These are phyloP conservation scores for Scophthalmus maximus DNA, from an alignment of 2,113 vertebrate species.

Conservation along the genomic window DNA sequence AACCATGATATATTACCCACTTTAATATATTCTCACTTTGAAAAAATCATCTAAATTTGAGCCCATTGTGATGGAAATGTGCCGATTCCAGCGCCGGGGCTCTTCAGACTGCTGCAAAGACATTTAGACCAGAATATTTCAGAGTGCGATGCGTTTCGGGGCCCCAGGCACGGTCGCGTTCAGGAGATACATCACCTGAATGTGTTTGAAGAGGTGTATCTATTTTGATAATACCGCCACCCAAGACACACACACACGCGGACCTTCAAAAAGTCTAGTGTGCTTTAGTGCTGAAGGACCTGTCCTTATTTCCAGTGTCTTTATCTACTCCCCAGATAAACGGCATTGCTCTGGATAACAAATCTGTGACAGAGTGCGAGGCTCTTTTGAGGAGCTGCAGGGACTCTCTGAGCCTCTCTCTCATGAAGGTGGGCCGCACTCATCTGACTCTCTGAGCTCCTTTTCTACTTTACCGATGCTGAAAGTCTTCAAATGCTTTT, in stretches of 20 bases:
- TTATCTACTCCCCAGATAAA: slow-evolving; percentile 88
- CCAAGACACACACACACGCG: neutral
- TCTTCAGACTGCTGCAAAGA: slow-evolving; percentile 48
- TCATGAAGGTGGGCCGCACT: slow-evolving; percentile 91
- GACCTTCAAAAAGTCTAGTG: slow-evolving; percentile 22
- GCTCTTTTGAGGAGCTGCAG: slow-evolving; percentile 92
- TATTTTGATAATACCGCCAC: slow-evolving; percentile 8
- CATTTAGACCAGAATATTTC: slow-evolving; percentile 65
- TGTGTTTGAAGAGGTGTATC: slow-evolving; percentile 37
- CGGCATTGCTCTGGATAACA: slow-evolving; percentile 97
- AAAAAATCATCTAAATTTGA: slow-evolving; percentile 8
- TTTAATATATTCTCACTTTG: slow-evolving; percentile 15
- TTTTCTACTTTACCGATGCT: slow-evolving; percentile 10
- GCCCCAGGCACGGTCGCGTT: slow-evolving; percentile 18
- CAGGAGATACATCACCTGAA: slow-evolving; percentile 38
- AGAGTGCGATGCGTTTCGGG: slow-evolving; percentile 9
- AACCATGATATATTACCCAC: slow-evolving; percentile 5
- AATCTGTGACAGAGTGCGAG: slow-evolving; percentile 96
- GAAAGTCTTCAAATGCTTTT: slow-evolving; percentile 6
- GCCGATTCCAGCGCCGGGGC: slow-evolving; percentile 30
- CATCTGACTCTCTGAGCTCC: slow-evolving; percentile 17
- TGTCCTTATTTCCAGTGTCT: slow-evolving; percentile 57
- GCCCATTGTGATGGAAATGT: slow-evolving; percentile 57
- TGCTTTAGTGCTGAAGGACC: slow-evolving; percentile 32
- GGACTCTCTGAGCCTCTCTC: slow-evolving; percentile 92